Evolutionary conservation across 2,797 vertebrate species (phyloP).

Genomic region (Pagetopsis macropterus): DNA sequence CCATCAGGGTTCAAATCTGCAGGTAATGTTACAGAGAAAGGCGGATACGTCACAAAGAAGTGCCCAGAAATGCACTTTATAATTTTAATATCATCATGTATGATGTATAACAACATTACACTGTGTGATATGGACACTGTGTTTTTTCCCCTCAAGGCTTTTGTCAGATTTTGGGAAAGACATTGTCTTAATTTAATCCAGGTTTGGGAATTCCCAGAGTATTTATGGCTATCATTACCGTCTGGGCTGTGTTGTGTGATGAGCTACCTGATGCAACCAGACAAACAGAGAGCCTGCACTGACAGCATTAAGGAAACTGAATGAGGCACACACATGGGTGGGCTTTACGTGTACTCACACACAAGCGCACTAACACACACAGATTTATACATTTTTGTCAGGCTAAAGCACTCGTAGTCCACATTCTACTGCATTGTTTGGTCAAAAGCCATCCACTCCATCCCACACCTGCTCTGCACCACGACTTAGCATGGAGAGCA

Average conservation of each 20-base stretch:
- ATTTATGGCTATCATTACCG: constrained; percentile 74
- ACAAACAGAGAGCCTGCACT: constrained; percentile 68
- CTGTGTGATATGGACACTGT: constrained; percentile 38
- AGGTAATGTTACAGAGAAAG: constrained; percentile 36
- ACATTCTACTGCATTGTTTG: constrained; percentile 59
- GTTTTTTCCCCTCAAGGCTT: constrained; percentile 23
- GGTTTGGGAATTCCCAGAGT: constrained; percentile 76
- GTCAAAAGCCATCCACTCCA: constrained; percentile 65
- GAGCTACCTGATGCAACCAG: constrained; percentile 74
- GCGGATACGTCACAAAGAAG: constrained; percentile 27
- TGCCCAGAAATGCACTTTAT: constrained; percentile 63
- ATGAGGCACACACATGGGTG: constrained; percentile 55
- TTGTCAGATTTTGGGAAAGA: constrained; percentile 74
- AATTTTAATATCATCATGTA: constrained; percentile 33
- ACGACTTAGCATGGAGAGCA: constrained; percentile 37
- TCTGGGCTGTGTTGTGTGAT: constrained; percentile 72
- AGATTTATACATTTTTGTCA: constrained; percentile 47
- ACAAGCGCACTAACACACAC: background rate
- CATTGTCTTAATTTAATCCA: constrained; percentile 67
- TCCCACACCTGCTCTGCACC: constrained; percentile 67
- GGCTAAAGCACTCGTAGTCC: constrained; percentile 42
- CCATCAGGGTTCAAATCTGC: constrained; percentile 30
- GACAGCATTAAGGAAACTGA: constrained; percentile 70
- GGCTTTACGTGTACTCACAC: constrained; percentile 42
- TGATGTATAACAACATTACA: constrained; percentile 57